Evolutionary conservation across 92 coral and sea anemone species (phyloP).

Genomic region (Siderastrea radians): DNA sequence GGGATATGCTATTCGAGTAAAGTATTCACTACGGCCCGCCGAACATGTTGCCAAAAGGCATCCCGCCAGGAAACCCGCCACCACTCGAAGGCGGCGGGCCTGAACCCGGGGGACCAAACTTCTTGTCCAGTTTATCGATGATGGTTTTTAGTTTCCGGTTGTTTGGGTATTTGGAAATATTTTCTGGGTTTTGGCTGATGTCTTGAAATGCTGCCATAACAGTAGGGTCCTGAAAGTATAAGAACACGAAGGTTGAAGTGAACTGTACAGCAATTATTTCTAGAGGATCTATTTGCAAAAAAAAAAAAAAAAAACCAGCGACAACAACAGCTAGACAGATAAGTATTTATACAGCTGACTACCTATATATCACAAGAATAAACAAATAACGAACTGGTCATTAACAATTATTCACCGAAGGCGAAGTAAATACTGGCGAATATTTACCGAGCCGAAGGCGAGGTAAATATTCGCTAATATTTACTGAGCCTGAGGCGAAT

Average conservation of each 20-base stretch:
- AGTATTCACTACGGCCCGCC: slow-evolving; percentile 10
- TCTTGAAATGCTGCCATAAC: slow-evolving; percentile 95
- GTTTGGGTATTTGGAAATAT: slow-evolving; percentile 82
- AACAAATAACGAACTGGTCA: no score
- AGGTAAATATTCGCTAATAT: no score
- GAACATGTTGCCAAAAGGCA: slow-evolving; percentile 39
- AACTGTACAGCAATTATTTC: no score
- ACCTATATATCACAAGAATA: no score
- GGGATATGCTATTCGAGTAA: no score
- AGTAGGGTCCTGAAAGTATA: slow-evolving; percentile 80
- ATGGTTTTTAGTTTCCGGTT: slow-evolving; percentile 84
- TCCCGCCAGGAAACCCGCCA: slow-evolving; percentile 20
- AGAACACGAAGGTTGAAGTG: not conserved
- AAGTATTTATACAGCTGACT: no score
- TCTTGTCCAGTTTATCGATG: slow-evolving; percentile 86
- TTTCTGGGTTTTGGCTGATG: slow-evolving; percentile 91
- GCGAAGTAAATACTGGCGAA: no score
- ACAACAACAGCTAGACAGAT: no score
- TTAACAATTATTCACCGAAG: no score
- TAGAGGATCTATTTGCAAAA: not conserved
- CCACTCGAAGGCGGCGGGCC: slow-evolving; percentile 19
- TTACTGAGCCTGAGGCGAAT: no score
- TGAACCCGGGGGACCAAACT: slow-evolving; percentile 76
- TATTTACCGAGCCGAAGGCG: no score
- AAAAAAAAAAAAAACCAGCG: not conserved